Conservation (phyloP, 1,140 invertebrate species). For the Melanaphis sacchari region DNA sequence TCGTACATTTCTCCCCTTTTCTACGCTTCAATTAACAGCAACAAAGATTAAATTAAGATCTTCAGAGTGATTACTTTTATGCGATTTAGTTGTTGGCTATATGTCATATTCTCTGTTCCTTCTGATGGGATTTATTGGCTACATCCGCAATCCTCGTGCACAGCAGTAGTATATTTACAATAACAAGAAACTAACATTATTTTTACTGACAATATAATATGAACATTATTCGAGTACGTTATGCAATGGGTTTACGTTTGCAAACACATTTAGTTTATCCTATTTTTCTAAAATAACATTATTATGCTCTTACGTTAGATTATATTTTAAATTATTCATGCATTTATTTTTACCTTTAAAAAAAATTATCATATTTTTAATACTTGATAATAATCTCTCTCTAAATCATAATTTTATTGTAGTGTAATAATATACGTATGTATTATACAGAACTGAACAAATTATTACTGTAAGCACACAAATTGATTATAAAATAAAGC, state of each 20-base stretch:
- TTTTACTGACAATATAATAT: neutral
- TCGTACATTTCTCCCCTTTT: neutral
- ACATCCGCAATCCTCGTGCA: conserved; percentile 37
- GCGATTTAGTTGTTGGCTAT: conserved; percentile 3
- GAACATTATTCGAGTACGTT: conserved; percentile 8
- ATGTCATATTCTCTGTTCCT: conserved; percentile 16
- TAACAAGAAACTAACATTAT: conserved; percentile 25
- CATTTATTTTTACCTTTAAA: neutral
- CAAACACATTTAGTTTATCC: neutral
- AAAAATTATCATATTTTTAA: neutral
- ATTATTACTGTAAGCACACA: neutral
- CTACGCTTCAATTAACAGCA: conserved; percentile 19
- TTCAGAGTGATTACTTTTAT: neutral
- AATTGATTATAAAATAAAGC: neutral
- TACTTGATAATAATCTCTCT: neutral
- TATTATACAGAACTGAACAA: neutral
- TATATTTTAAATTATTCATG: neutral
- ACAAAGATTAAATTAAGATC: conserved; percentile 45
- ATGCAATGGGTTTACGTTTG: conserved; percentile 6
- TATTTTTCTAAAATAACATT: neutral
- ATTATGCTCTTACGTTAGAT: neutral
- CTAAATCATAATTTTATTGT: neutral
- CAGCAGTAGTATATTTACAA: neutral
- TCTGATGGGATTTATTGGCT: conserved; percentile 48
- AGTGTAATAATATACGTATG: neutral